These are phyloP conservation scores for Boleophthalmus pectinirostris DNA, from an alignment of 2,113 vertebrate species.

Conservation along the genomic window DNA sequence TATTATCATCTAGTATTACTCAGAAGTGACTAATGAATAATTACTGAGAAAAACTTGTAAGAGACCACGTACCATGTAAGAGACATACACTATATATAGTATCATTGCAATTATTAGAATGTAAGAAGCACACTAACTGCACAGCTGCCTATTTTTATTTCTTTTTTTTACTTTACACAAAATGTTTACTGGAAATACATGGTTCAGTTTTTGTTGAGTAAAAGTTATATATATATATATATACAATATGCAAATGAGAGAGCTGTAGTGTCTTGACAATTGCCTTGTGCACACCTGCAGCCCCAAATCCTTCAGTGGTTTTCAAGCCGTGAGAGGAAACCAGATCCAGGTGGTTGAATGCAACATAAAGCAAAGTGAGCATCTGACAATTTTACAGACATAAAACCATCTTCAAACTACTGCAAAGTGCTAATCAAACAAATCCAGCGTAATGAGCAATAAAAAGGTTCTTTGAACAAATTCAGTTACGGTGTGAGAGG, in stretches of 20 bases:
- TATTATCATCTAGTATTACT: too few relatives aligned
- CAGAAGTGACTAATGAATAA: too few relatives aligned
- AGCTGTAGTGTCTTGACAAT: constrained; percentile 33
- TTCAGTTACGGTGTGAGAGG: neutral
- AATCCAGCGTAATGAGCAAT: constrained; percentile 27
- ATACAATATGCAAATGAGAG: constrained; percentile 45
- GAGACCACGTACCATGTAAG: too few relatives aligned
- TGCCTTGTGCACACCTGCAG: constrained; percentile 38
- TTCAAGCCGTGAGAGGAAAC: constrained; percentile 40
- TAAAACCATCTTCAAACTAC: constrained; percentile 27
- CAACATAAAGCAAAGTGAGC: constrained; percentile 41
- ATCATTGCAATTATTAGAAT: neutral
- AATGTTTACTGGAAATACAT: neutral
- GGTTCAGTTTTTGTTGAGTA: too few relatives aligned
- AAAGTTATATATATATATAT: too few relatives aligned
- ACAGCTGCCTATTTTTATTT: neutral
- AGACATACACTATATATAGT: too few relatives aligned
- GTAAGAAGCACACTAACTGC: too few relatives aligned
- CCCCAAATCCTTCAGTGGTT: constrained; percentile 52
- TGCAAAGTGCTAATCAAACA: constrained; percentile 45
- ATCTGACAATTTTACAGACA: constrained; percentile 33
- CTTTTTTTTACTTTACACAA: too few relatives aligned
- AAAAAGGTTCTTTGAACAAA: neutral
- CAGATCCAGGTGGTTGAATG: constrained; percentile 41
- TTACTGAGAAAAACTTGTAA: too few relatives aligned